Evolutionary conservation across 2,113 vertebrate genomes (phyloP).

Genomic region (Vulpes ferrilata): DNA sequence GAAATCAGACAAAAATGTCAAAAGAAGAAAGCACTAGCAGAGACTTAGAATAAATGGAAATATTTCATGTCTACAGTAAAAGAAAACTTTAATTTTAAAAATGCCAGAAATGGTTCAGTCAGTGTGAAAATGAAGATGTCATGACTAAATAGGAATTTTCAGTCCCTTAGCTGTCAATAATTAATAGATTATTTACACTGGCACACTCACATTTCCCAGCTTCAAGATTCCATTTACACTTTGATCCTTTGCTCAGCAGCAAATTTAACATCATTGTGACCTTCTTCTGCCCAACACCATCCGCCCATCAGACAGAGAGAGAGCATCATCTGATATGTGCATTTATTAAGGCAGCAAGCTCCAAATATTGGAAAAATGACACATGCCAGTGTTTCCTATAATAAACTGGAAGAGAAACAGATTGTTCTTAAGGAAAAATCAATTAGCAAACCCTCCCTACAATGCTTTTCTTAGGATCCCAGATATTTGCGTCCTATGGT

Average conservation of each 20-base stretch:
- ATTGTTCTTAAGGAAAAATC: conserved; percentile 82
- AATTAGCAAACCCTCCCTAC: conserved; percentile 79
- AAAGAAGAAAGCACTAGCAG: conserved; percentile 74
- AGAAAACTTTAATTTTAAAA: conserved; percentile 80
- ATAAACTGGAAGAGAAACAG: conserved; percentile 81
- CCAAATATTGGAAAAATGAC: conserved; percentile 78
- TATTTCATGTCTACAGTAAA: conserved; percentile 56
- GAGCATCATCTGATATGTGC: conserved; percentile 84
- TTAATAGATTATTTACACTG: conserved; percentile 97
- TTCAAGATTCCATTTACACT: conserved; percentile 93
- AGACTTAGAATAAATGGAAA: conserved; percentile 78
- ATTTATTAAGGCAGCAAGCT: conserved; percentile 86
- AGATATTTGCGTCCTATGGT: conserved; percentile 58
- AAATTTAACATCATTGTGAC: conserved; percentile 89
- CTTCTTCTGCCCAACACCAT: conserved; percentile 84
- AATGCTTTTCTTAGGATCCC: conserved; percentile 39
- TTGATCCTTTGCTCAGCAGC: conserved; percentile 92
- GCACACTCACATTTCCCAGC: conserved; percentile 93
- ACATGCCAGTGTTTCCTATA: conserved; percentile 81
- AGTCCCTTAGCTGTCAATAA: conserved; percentile 92
- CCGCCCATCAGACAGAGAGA: conserved; percentile 80
- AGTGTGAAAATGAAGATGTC: conserved; percentile 88
- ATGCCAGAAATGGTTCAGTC: conserved; percentile 81
- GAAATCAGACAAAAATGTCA: conserved; percentile 76
- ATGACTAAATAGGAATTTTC: conserved; percentile 87